Conservation (phyloP, 2,113 vertebrate species). For the Scortum barcoo region DNA sequence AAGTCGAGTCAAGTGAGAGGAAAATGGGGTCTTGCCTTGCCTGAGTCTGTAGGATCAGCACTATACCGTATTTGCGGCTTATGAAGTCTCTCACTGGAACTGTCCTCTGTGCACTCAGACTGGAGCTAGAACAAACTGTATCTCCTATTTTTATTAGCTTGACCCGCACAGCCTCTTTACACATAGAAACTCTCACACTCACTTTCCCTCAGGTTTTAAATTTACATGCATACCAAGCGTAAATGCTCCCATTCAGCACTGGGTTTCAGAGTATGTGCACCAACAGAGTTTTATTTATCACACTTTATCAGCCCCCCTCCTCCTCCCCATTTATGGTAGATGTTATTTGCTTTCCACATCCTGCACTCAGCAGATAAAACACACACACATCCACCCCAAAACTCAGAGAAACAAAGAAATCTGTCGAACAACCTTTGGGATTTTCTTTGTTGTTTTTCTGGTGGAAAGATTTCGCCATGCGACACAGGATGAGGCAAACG, state of each 20-base stretch:
- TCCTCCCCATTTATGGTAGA: conserved; percentile 36
- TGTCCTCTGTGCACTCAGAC: conserved; percentile 60
- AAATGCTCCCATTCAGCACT: conserved; percentile 38
- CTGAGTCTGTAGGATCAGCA: conserved; percentile 70
- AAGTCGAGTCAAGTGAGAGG: conserved; percentile 78
- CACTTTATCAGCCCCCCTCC: conserved; percentile 52
- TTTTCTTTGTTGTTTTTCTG: conserved; percentile 67
- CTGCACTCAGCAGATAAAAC: conserved; percentile 43
- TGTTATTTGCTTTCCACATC: conserved; percentile 51
- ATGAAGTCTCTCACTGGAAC: conserved; percentile 67
- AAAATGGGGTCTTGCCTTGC: conserved; percentile 73
- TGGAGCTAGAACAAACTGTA: conserved; percentile 60
- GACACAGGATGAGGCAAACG: conserved; percentile 78
- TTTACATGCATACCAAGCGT: conserved; percentile 43
- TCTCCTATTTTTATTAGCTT: conserved; percentile 55
- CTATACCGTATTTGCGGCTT: conserved; percentile 62
- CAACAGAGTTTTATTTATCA: conserved; percentile 50
- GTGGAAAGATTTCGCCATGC: conserved; percentile 68
- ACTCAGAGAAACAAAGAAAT: conserved; percentile 61
- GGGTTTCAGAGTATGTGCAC: conserved; percentile 29
- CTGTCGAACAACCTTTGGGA: conserved; percentile 67
- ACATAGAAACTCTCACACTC: conserved; percentile 17
- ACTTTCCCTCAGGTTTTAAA: conserved; percentile 40
- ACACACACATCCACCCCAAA: conserved; percentile 7
- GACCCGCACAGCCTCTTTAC: conserved; percentile 35